Evolutionary conservation across 2,797 vertebrate species (phyloP), one percentile per base, ranked within the genome.

Genomic region (Epinephelus malabaricus): DNA sequence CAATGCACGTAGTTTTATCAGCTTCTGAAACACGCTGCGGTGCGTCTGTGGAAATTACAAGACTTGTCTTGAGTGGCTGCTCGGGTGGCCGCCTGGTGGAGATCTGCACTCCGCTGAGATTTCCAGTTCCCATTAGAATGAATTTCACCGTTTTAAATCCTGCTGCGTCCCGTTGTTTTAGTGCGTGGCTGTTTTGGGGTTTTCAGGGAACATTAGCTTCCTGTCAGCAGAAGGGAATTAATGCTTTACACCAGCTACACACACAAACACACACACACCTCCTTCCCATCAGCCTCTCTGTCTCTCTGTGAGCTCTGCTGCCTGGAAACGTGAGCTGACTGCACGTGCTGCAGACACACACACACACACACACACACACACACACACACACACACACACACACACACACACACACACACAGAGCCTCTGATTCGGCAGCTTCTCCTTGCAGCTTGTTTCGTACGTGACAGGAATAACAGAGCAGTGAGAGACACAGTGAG

Each of bases 401-500:
- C 67, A 66, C 30, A 63, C 60, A 63, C 43, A 61, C n/a, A 14
- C 72, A 70, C 53, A 63, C 80, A 51, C 50, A 46, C 69, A 66
- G 47, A 60, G 7, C 9, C 49, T 38, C 23, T 17, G 47, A 63
- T 72, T 67, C 74, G 83, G 76, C 77, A 79, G 55, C 61, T 23
- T 18, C 40, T 43, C 21, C 34, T 79, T 53, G 79, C 49, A 76
- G 81, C 78, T 88, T 80, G 85, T 73, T 78, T 58, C 5, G 58
- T 85, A 90, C 82, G 84, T 90, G 88, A 88, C 75, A 23, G 81
- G 82, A 88, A 82, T 90, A 75, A 74, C 81, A 81, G 86, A 65
- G 73, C 75, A 59, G 74, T 14, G 65, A 75, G 78, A 73, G 50
- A 69, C 45, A 71, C 45, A 71, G 34, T 43, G 68, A 87, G 71